Percentiles rank a stretch among this genome's conserved stretches.
Conservation (phyloP, 2,888 invertebrate genomes). For the Bhutanitis thaidina region DNA sequence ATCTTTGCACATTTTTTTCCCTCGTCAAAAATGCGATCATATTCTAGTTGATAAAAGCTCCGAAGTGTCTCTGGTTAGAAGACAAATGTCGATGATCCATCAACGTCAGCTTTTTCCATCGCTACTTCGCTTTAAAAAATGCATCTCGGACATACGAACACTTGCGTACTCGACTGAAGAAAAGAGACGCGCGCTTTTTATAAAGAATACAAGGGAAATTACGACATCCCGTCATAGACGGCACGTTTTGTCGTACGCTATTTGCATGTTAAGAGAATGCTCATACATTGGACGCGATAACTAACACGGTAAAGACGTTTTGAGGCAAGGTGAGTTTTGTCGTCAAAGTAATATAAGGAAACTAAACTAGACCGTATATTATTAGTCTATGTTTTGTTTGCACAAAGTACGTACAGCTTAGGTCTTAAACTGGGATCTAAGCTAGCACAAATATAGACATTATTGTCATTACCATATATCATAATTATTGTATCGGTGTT, state of each 20-base stretch:
- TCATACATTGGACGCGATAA: conserved; percentile 39
- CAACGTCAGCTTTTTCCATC: conserved; percentile 48
- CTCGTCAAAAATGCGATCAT: too few species aligned
- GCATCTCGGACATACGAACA: conserved; percentile 12
- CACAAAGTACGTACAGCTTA: too few species aligned
- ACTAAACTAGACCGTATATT: too few species aligned
- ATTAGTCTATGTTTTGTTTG: too few species aligned
- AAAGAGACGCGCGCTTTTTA: conserved; percentile 1
- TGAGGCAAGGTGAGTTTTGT: conserved; percentile 14
- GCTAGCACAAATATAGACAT: too few species aligned
- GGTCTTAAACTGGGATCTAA: too few species aligned
- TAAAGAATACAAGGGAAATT: conserved; percentile 24
- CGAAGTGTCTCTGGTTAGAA: conserved; percentile 24
- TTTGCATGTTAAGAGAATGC: conserved; percentile 41
- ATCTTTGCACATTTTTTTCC: too few species aligned
- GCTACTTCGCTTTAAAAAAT: conserved; percentile 31
- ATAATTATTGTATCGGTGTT: too few species aligned
- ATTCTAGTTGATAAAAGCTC: too few species aligned
- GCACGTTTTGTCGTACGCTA: conserved; percentile 28
- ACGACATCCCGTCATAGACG: conserved; percentile 28
- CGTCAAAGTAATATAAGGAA: too few species aligned
- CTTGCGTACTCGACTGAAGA: conserved; percentile 6
- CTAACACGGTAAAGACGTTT: conserved; percentile 21
- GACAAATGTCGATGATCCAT: conserved; percentile 50
- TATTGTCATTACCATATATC: too few species aligned